phyloP scores from a whole-genome alignment of 1,140 invertebrate species.

The Brachionus koreanus region DNA sequence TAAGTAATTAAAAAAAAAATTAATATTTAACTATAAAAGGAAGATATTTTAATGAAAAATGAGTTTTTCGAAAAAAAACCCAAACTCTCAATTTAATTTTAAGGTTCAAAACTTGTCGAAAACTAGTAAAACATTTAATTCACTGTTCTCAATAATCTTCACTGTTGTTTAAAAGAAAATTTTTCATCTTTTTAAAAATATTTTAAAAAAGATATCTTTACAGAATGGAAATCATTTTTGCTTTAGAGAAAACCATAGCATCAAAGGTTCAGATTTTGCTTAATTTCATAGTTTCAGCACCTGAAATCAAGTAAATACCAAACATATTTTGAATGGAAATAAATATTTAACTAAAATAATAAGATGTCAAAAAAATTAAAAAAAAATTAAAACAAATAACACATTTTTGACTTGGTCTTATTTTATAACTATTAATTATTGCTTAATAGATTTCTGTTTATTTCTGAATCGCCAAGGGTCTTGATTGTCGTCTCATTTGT shows the following conservation, averaged over 20 bases:
- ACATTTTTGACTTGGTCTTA: not conserved
- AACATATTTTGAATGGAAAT: not conserved
- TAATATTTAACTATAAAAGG: not conserved
- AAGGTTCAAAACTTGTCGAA: not conserved
- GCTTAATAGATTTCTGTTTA: not conserved
- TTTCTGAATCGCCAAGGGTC: conserved; percentile 3
- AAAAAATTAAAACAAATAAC: not conserved
- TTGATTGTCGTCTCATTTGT: conserved; percentile 26
- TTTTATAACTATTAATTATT: not conserved
- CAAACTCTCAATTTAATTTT: not conserved
- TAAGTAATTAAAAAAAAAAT: not conserved
- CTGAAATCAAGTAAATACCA: not conserved
- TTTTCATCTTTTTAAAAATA: not conserved
- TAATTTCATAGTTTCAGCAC: not conserved
- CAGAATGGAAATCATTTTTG: not conserved
- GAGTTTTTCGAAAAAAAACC: not conserved
- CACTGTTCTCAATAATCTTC: not conserved
- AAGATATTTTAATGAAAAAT: not conserved
- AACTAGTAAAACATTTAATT: not conserved
- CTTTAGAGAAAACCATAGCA: not conserved
- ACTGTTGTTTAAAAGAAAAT: not conserved
- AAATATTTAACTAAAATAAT: conserved; percentile 8
- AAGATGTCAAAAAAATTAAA: not conserved
- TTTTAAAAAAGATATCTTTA: not conserved
- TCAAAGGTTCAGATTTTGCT: not conserved